phyloP scores from a whole-genome alignment of 1,140 invertebrate genomes.

The Ceratitis capitata region DNA sequence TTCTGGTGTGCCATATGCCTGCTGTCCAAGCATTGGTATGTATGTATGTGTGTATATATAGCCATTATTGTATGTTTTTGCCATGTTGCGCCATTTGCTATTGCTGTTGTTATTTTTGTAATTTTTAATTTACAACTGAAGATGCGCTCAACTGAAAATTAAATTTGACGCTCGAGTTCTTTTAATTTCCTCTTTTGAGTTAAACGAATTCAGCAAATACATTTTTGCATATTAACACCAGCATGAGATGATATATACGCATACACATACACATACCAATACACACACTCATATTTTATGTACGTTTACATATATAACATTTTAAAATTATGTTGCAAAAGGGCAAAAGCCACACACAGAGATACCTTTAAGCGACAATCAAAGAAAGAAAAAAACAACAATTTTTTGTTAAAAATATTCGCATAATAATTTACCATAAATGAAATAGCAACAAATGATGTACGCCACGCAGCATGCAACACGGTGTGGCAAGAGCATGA shows the following conservation, averaged over 20 bases:
- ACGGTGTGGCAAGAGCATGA: background rate
- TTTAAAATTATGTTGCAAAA: too few relatives aligned
- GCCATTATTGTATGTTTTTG: conserved; percentile 20
- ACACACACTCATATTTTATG: background rate
- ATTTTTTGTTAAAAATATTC: background rate
- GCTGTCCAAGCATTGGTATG: background rate
- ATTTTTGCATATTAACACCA: conserved; percentile 26
- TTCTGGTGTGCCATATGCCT: background rate
- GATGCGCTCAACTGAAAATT: conserved; percentile 37
- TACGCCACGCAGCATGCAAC: background rate
- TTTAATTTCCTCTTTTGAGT: conserved; percentile 36
- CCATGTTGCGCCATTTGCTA: background rate
- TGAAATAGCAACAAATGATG: background rate
- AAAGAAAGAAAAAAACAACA: background rate
- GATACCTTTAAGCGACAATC: background rate
- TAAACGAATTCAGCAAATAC: conserved; percentile 18
- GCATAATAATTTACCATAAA: background rate
- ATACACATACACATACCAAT: background rate
- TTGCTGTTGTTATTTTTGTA: conserved; percentile 14
- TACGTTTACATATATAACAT: background rate
- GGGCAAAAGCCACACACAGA: background rate
- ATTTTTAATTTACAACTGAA: conserved; percentile 38
- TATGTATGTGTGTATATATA: background rate
- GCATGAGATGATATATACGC: background rate
- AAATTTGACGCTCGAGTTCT: conserved; percentile 37